Evolutionary conservation across 2,888 invertebrate species (phyloP).

Genomic region (Timandra comae): DNA sequence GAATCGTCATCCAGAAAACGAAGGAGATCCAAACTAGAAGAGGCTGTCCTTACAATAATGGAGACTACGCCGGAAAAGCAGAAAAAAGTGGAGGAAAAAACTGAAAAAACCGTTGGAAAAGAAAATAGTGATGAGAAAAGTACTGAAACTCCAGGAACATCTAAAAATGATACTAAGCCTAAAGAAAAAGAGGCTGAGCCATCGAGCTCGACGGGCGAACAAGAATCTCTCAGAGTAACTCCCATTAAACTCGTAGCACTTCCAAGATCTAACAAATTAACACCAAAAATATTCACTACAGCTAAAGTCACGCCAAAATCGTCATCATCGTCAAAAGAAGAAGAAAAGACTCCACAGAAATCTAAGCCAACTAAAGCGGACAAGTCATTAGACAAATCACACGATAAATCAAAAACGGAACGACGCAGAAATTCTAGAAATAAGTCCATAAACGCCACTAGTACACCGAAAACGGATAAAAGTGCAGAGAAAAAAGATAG

Average conservation of each 20-base stretch:
- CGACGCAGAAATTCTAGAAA: conserved; percentile 42
- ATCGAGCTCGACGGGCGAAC: conserved; percentile 22
- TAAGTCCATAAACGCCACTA: conserved; percentile 32
- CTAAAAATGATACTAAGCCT: conserved; percentile 3
- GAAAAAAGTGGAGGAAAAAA: conserved; percentile 21
- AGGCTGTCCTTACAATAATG: conserved; percentile 44
- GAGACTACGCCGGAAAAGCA: conserved; percentile 39
- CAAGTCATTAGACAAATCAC: conserved; percentile 19
- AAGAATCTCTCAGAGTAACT: conserved; percentile 26
- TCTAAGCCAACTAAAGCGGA: conserved; percentile 23
- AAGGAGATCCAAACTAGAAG: conserved; percentile 52
- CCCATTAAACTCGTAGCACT: conserved; percentile 39
- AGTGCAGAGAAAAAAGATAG: conserved; percentile 20
- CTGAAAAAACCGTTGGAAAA: not conserved
- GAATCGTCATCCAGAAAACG: conserved; percentile 44
- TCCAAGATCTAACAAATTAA: conserved; percentile 28
- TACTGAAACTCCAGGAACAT: conserved; percentile 6
- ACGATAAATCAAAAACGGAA: conserved; percentile 27
- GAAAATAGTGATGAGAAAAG: conserved; percentile 5
- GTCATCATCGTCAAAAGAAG: conserved; percentile 18
- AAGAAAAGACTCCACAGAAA: conserved; percentile 18
- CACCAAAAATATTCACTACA: conserved; percentile 15
- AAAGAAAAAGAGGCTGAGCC: conserved; percentile 24
- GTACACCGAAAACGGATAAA: conserved; percentile 23
- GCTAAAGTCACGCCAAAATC: conserved; percentile 25